Conservation (phyloP, 2,888 invertebrate genomes). For the Netelia inedita region DNA sequence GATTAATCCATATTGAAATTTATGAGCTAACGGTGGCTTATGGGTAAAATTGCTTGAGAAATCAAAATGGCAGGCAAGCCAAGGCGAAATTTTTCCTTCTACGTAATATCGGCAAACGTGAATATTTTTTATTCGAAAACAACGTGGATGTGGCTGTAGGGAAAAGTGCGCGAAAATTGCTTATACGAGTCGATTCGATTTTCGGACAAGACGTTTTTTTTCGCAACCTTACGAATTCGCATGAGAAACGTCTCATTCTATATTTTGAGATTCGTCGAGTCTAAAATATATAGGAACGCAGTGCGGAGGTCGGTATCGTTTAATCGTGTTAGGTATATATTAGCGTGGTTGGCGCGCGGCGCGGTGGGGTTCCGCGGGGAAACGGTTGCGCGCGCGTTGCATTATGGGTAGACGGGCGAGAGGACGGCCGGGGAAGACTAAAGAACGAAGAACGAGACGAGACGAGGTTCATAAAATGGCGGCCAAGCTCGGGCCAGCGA, state of each 20-base stretch:
- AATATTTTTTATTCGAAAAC: conserved; percentile 63
- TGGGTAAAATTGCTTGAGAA: conserved; percentile 78
- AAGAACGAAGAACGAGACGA: conserved; percentile 75
- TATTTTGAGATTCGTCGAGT: conserved; percentile 30
- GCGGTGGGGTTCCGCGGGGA: conserved; percentile 25
- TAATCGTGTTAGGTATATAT: conserved; percentile 62
- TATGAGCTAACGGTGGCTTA: conserved; percentile 70
- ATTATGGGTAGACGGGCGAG: conserved; percentile 76
- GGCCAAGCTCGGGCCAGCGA: conserved; percentile 81
- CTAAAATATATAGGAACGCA: conserved; percentile 45
- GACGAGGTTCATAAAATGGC: conserved; percentile 84
- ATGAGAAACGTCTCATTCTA: not conserved
- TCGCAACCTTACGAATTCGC: not conserved
- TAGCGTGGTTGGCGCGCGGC: conserved; percentile 3
- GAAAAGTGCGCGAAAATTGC: conserved; percentile 30
- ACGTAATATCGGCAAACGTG: conserved; percentile 58
- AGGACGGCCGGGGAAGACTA: conserved; percentile 73
- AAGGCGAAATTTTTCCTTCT: conserved; percentile 23
- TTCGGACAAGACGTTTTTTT: not conserved
- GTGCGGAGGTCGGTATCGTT: conserved; percentile 53
- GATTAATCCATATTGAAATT: conserved; percentile 33
- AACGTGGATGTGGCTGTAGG: not conserved
- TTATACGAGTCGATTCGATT: not conserved
- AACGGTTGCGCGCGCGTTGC: conserved; percentile 74
- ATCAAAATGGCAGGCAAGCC: conserved; percentile 77